Evolutionary conservation across 2,797 vertebrate species (phyloP).

Genomic region (Malurus leucopterus): DNA sequence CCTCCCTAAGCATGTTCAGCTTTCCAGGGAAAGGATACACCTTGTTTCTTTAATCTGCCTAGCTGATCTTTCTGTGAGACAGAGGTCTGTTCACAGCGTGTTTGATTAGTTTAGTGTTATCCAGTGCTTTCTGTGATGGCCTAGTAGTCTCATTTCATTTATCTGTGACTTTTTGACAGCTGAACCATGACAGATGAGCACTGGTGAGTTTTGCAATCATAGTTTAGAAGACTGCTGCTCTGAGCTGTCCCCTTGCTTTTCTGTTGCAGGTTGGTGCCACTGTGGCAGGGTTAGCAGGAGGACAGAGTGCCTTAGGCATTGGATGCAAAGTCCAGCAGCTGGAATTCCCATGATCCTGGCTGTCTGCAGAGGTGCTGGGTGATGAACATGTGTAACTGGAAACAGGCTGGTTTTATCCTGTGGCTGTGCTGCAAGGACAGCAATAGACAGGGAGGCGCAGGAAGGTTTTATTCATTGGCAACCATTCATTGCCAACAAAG

Average conservation of each 20-base stretch:
- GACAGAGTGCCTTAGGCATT: not conserved
- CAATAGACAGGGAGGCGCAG: not conserved
- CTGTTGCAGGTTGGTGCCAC: not conserved
- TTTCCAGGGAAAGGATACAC: not conserved
- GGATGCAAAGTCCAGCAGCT: not conserved
- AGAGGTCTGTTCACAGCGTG: not conserved
- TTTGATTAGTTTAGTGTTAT: not conserved
- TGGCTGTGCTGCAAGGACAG: not conserved
- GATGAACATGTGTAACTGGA: not conserved
- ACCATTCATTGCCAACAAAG: not conserved
- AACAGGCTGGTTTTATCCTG: not conserved
- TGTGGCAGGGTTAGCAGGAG: not conserved
- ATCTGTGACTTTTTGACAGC: not conserved
- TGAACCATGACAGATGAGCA: not conserved
- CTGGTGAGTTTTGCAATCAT: not conserved
- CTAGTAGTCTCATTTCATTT: not conserved
- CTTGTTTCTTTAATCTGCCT: not conserved
- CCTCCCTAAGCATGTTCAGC: not conserved
- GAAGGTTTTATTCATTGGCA: not conserved
- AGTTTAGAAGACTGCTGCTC: not conserved
- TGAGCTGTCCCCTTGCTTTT: not conserved
- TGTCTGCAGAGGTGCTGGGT: not conserved
- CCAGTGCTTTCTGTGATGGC: not conserved
- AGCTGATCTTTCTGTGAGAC: not conserved
- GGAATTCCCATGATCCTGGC: not conserved